phyloP scores from a whole-genome alignment of 37 sponge, comb jelly and placozoan genomes.

The Halisarca cf. caerulea region DNA sequence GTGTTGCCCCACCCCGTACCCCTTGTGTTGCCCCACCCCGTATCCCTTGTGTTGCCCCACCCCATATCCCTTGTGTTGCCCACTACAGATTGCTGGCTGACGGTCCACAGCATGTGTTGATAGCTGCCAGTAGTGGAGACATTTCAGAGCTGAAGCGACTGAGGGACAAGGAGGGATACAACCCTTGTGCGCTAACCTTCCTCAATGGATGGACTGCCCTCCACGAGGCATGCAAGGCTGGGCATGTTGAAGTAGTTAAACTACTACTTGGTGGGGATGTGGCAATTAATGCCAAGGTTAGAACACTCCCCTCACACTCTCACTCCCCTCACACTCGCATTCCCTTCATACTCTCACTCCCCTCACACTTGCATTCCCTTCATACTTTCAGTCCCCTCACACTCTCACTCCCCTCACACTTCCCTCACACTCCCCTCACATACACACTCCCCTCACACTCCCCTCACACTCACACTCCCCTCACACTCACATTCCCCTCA shows the following conservation, averaged over 20 bases:
- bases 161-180: constrained; percentile 34
- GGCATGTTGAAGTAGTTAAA: constrained; percentile 25
- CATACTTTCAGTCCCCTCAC: not conserved
- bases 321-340: not conserved
- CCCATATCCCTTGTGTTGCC: not conserved
- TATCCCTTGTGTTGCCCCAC: no score
- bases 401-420: not conserved
- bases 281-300: constrained; percentile 57
- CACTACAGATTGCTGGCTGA: constrained; percentile 52
- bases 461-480: not conserved
- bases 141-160: constrained; percentile 10
- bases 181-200: constrained; percentile 29
- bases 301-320: not conserved
- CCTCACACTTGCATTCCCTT: not conserved
- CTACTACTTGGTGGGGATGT: constrained; percentile 42
- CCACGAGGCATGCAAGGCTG: constrained; percentile 68
- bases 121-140: constrained; percentile 61
- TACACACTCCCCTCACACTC: not conserved
- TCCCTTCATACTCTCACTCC: not conserved
- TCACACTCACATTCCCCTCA: not conserved
- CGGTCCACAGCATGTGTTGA: constrained; percentile 48
- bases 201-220: constrained; percentile 60
- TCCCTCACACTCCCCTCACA: no score
- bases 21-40: no score
- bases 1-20: no score